Evolutionary conservation across 2,888 invertebrate species (phyloP), one percentile per base, ranked within the genome.

Genomic region (Suillia variegata): DNA sequence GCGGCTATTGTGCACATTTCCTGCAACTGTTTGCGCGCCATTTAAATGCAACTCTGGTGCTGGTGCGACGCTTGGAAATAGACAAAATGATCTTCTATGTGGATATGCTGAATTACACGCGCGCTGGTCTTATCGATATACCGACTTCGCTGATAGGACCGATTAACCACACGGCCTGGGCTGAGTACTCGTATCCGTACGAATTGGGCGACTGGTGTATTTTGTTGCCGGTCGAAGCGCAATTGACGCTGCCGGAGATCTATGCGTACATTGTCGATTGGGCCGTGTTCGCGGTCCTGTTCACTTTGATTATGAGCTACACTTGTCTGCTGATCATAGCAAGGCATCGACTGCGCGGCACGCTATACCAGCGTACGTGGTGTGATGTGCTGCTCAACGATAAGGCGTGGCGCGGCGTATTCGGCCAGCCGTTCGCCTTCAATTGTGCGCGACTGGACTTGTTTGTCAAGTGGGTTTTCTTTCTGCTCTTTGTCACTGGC

Each of bases 181-280:
- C 18, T 12, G 61, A 62, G 2, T 63, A 22, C 31, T 62, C 65
- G 3, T 67, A 67, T 57, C 65, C 67, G 0, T 54, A 53, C 18
- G 63, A 62, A 45, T 26, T 67, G 21, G 17, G 24, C 2, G 58
- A 62, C 26, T 63, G 58, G 59, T 65, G 67, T 52, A 8, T 65
- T 0, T 49, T 67, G 24, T 31, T 67, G 31, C 67, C 67, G 3
- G 52, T 62, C n/a, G 67, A 65, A 20, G 33, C 53, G 13, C 13
- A 31, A 0, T n/a, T 63, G 13, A n/a, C 54, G 2, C 31, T 57
- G 0, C 48, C 45, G 1, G 53, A 65, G 8, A 8, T 65, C 10
- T 57, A 59, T 24, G 13, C 54, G 8, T 20, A n/a, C 10, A 38
- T 38, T 5, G 15, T 51, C 6, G 8, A 63, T 2, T 42, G 65